Evolutionary conservation across 2,888 invertebrate genomes (phyloP).

Genomic region (Temnothorax unifasciatus): DNA sequence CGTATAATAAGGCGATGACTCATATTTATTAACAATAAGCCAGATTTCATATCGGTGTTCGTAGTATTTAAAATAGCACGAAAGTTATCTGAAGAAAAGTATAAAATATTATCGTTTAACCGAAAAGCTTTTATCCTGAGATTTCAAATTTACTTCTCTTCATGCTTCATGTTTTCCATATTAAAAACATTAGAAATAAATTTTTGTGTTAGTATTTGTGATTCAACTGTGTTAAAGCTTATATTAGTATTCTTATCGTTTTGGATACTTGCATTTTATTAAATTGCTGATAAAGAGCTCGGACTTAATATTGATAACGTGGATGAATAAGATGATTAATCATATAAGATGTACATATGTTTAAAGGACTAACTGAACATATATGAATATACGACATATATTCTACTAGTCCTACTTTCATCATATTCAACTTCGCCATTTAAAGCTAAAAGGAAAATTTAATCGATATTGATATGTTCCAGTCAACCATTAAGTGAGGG

Average conservation of each 20-base stretch:
- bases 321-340: neutral
- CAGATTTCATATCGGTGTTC: neutral
- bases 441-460: neutral
- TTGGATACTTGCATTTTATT: neutral
- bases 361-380: neutral
- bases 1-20: neutral
- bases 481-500: neutral
- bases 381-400: too few species aligned
- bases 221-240: constrained; percentile 10
- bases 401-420: neutral
- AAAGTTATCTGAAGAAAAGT: neutral
- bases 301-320: neutral
- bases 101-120: neutral
- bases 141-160: neutral
- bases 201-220: neutral
- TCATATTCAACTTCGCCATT: neutral
- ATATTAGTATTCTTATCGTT: neutral
- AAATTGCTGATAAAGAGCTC: neutral
- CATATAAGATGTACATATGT: neutral
- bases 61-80: neutral
- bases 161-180: neutral
- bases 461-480: neutral
- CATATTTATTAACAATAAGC: neutral
- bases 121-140: neutral
- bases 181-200: constrained; percentile 4